phyloP scores from a whole-genome alignment of 2,113 vertebrate species.

The Haliaeetus leucogaster region DNA sequence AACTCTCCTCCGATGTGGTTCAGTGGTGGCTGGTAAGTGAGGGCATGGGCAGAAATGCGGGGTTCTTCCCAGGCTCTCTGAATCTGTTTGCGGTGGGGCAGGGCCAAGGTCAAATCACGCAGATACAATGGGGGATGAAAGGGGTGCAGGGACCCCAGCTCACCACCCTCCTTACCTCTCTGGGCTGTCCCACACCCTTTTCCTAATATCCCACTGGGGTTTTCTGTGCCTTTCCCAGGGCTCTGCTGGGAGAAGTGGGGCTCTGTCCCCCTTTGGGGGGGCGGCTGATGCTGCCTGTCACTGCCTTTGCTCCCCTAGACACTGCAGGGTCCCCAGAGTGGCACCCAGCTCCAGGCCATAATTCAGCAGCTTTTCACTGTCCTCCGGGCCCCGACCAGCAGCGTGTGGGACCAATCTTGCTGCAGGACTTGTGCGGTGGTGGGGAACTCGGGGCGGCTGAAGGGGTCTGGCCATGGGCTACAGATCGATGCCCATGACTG shows the following conservation, averaged over 20 bases:
- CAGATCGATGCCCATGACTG: conserved; percentile 31
- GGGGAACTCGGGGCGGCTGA: conserved; percentile 48
- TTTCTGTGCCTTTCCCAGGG: neutral
- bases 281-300: neutral
- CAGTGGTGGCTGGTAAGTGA: conserved; percentile 83
- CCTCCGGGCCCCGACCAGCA: neutral
- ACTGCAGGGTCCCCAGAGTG: neutral
- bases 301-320: neutral
- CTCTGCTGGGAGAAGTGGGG: neutral
- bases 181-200: neutral
- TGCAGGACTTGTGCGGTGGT: conserved; percentile 45
- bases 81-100: neutral
- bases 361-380: conserved; percentile 29
- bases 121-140: neutral
- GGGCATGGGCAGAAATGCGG: rapidly evolving
- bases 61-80: neutral
- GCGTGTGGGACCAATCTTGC: rapidly evolving
- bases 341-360: neutral
- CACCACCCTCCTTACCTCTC: too few species aligned
- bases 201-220: neutral
- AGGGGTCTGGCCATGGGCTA: neutral
- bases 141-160: neutral
- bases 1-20: conserved; percentile 54
- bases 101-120: neutral
- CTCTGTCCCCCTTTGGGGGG: neutral